phyloP scores from a whole-genome alignment of 2,113 vertebrate species.

The Pipra filicauda region DNA sequence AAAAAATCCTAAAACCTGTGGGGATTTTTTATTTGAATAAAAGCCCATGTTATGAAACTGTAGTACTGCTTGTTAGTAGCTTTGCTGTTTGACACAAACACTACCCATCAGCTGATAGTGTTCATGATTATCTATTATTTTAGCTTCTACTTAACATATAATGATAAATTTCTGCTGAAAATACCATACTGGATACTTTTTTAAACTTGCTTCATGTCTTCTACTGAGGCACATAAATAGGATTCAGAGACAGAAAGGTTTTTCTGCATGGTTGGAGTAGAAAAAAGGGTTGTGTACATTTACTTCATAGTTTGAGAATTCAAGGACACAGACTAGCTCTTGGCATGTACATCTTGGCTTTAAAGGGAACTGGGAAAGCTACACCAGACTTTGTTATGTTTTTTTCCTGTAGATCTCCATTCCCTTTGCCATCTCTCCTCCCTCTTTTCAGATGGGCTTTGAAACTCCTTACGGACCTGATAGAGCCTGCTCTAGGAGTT shows the following conservation, averaged over 20 bases:
- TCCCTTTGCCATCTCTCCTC: slow-evolving; percentile 59
- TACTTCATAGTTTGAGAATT: slow-evolving; percentile 45
- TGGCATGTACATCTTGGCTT: slow-evolving; percentile 50
- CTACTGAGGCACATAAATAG: neutral
- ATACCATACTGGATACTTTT: neutral
- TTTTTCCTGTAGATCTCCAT: slow-evolving; percentile 42
- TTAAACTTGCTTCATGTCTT: neutral
- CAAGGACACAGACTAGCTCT: slow-evolving; percentile 42
- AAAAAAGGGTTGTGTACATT: slow-evolving; percentile 5
- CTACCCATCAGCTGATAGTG: neutral
- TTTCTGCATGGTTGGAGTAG: neutral
- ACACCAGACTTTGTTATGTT: slow-evolving; percentile 23
- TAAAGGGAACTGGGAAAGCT: slow-evolving; percentile 41
- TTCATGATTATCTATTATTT: slow-evolving; percentile 9
- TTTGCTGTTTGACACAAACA: neutral
- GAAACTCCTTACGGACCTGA: slow-evolving; percentile 33
- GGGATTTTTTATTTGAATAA: slow-evolving; percentile 37
- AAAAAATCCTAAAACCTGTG: slow-evolving; percentile 41
- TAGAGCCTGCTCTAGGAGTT: slow-evolving; percentile 51
- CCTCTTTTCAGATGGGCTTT: slow-evolving; percentile 44
- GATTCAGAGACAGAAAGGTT: neutral
- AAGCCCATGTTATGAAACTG: slow-evolving; percentile 1
- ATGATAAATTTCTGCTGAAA: neutral
- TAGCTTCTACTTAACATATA: neutral
- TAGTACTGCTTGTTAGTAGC: slow-evolving; percentile 12